Base-by-base conservation (phyloP, 2,888 invertebrate species). In the Morpho achilles region DNA sequence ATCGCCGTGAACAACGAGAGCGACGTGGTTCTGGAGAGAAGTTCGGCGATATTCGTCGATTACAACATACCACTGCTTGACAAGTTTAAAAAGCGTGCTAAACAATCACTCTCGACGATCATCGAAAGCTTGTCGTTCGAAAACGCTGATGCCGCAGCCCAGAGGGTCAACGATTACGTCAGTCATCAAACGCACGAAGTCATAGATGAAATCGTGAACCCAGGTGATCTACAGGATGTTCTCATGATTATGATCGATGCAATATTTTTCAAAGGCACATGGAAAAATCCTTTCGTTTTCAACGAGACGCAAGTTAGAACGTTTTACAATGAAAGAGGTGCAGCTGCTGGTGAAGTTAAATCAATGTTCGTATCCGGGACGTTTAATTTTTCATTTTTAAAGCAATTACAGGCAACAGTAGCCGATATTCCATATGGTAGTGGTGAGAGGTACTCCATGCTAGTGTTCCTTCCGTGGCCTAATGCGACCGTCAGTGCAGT, bases 391-490 rank as follows among this genome's bases (percentile, higher is more conserved):
- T 69, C 72, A 3, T 7, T 10, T 0, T 46, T 87, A 0, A 55
- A 68, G 0, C 65, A 66, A 43, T 68, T 90, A 8, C 60, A 75
- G 3, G 80, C 87, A 0, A 65, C 60, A 16, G 79, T 88, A 0
- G 42, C 88, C 4, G 86, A 90, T 62, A 59, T 90, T 7, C 87
- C 87, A 0, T 90, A 86, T 44, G 84, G 81, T 0, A 65, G 75
- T 0, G 72, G 69, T 1, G 69, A 70, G 8, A 87, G 91, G 56
- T 91, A 92, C 59, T 92, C 93, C 0, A 94, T 95, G 94, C 76
- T 94, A 7, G 69, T 94, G 3, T 80, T 94, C 60, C 70, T 95
- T 40, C 95, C 95, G 0, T 74, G 85, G 53, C 73, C 77, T 41
- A 87, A 86, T 32, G 79, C 83, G 10, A 71, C 81, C 1, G 58